Base-by-base conservation (phyloP, 30 jellyfish, hydroid and myxozoan genomes). In the Aurelia coerulea region DNA sequence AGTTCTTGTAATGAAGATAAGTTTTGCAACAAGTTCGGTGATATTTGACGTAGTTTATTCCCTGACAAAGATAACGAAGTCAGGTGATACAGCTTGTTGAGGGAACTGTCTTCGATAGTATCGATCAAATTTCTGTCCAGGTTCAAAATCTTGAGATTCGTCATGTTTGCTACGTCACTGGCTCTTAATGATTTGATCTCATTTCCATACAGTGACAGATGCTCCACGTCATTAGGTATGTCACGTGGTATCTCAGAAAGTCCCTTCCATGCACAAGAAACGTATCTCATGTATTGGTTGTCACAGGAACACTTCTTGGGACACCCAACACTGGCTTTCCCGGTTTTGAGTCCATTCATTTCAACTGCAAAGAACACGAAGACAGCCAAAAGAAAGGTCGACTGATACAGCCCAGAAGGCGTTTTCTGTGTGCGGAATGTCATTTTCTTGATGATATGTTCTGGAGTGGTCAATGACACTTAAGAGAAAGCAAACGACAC, bases 41-140 rank as follows among this genome's bases (percentile, higher is more conserved):
- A 92, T 6, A 95, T 29, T 6, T 32, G 65, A 32, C 86, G 86
- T 39, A 95, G 67, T 56, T 35, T 68, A 67, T 95, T 95, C 31
- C 95, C 87, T 16, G 98, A 90, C 64, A 95, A 78, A 41, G 90
- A 86, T 72, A 95, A 79, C 51, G 97, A 90, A 60, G 69, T 82
- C 80, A 95, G 87, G 6, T 65, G 79, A 23, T 64, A 49, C 39
- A 90, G 66, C 51, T 72, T 9, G 46, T 68, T 73, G 73, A 95
- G 91, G 11, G 97, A 96, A 69, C 75, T 88, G 4, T 82, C 94
- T 35, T 97, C 90, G 19, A 95, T 90, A 6, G 49, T 62, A 65
- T 90, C 95, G 29, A 95, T 80, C 19, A 41, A 64, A 73, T 90
- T 87, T 41, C 85, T 53, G 60, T 63, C 92, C 78, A 95, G 51